These are phyloP conservation scores for Paradoxurus hermaphroditus DNA, from an alignment of 2,113 vertebrate species.

Conservation along the genomic window DNA sequence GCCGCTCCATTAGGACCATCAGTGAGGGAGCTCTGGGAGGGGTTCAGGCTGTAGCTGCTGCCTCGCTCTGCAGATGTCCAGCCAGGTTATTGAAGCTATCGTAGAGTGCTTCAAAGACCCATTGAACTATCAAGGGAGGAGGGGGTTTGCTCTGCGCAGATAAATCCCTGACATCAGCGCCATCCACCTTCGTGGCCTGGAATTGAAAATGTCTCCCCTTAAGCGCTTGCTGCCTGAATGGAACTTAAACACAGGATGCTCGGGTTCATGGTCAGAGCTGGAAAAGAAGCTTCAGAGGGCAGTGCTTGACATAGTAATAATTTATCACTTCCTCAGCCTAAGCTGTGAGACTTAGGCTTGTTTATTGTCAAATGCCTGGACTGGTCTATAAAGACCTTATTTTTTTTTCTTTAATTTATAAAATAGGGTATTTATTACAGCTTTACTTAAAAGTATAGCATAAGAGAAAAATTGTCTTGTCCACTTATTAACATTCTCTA, in stretches of 20 bases:
- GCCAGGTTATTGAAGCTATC: not conserved
- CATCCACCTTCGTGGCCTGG: not conserved
- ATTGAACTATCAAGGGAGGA: not conserved
- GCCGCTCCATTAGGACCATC: not conserved
- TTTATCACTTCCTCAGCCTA: not conserved
- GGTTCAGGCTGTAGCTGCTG: not conserved
- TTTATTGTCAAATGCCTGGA: not conserved
- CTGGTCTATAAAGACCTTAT: not conserved
- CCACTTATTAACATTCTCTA: not conserved
- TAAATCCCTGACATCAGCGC: not conserved
- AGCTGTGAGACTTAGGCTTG: not conserved
- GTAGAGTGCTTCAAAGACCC: not conserved
- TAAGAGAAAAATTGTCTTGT: not conserved
- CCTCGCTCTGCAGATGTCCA: not conserved
- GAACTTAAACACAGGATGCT: not conserved
- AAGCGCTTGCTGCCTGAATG: not conserved
- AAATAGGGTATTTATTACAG: not conserved
- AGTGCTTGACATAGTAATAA: not conserved
- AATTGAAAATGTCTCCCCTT: not conserved
- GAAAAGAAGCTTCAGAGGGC: not conserved
- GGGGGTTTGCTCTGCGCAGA: not conserved
- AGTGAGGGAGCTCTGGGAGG: not conserved
- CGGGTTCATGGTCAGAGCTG: not conserved
- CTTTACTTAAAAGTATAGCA: not conserved
- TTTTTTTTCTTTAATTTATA: not conserved